Conservation (phyloP, 2,888 invertebrate species). For the Tryphoninae sp. region DNA sequence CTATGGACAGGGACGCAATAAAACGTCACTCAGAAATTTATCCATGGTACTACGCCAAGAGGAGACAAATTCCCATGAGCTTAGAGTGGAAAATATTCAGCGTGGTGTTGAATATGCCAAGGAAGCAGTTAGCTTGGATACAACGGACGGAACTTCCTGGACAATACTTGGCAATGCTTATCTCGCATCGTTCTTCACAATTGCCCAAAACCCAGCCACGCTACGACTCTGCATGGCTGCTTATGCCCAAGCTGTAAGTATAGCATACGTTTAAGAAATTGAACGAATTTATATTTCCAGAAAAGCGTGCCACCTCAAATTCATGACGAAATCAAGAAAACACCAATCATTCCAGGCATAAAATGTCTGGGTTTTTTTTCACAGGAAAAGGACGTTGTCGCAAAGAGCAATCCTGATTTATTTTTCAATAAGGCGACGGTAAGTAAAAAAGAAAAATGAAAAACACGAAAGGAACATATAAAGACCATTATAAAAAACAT, state of each 20-base stretch:
- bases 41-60: conserved; percentile 92
- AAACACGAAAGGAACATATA: neutral
- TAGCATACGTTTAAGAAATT: conserved; percentile 27
- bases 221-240: conserved; percentile 90
- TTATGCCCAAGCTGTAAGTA: conserved; percentile 89
- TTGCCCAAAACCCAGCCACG: conserved; percentile 87
- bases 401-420: conserved; percentile 89
- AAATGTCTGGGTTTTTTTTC: conserved; percentile 60
- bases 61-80: conserved; percentile 81
- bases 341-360: neutral
- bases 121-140: conserved; percentile 90
- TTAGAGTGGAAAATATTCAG: conserved; percentile 85
- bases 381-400: conserved; percentile 87
- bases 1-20: conserved; percentile 86
- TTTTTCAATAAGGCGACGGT: conserved; percentile 93
- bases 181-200: conserved; percentile 89
- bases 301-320: no score
- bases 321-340: conserved; percentile 3
- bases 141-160: conserved; percentile 92
- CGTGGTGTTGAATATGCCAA: conserved; percentile 90
- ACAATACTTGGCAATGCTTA: conserved; percentile 92
- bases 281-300: conserved; percentile 10
- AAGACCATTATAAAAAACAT: conserved; percentile 12
- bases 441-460: conserved; percentile 79
- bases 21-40: conserved; percentile 89